These are phyloP conservation scores for Telmatochromis brachygnathus DNA, from an alignment of 2,113 vertebrate species.

Conservation along the genomic window DNA sequence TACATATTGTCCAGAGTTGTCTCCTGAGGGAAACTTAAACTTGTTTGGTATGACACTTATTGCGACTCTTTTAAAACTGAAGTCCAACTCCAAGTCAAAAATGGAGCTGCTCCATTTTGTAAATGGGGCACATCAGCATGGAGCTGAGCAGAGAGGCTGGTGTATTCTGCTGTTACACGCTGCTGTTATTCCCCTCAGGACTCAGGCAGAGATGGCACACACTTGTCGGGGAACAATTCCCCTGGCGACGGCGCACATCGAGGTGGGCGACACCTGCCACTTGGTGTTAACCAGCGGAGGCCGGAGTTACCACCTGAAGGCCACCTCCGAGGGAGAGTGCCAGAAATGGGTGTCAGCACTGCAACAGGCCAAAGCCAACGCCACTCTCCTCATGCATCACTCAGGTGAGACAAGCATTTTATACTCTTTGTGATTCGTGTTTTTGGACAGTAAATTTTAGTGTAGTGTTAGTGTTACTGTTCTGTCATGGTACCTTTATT, in stretches of 20 bases:
- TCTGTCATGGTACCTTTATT: not conserved
- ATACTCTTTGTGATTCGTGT: not conserved
- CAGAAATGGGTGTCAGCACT: slow-evolving; percentile 88
- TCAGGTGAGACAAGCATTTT: slow-evolving; percentile 74
- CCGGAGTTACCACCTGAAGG: slow-evolving; percentile 90
- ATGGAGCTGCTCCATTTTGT: not conserved
- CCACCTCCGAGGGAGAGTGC: slow-evolving; percentile 83
- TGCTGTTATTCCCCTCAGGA: slow-evolving; percentile 68
- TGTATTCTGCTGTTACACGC: not conserved
- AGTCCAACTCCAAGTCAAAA: not conserved
- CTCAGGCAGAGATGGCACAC: slow-evolving; percentile 94
- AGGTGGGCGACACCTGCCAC: slow-evolving; percentile 86
- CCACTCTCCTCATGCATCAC: slow-evolving; percentile 80
- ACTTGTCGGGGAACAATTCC: slow-evolving; percentile 92
- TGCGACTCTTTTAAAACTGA: not conserved
- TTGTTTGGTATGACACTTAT: not conserved
- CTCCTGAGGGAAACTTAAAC: not conserved
- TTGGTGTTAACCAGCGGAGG: slow-evolving; percentile 85
- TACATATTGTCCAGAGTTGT: not conserved
- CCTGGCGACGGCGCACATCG: slow-evolving; percentile 82
- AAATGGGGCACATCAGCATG: not conserved
- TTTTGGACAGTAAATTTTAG: not conserved
- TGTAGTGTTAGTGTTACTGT: not conserved
- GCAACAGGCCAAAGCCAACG: slow-evolving; percentile 86
- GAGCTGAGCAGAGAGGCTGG: not conserved